Evolutionary conservation across 2,113 vertebrate species (phyloP), one percentile per base, ranked within the genome.

Genomic region (Microcebus tavaratra): DNA sequence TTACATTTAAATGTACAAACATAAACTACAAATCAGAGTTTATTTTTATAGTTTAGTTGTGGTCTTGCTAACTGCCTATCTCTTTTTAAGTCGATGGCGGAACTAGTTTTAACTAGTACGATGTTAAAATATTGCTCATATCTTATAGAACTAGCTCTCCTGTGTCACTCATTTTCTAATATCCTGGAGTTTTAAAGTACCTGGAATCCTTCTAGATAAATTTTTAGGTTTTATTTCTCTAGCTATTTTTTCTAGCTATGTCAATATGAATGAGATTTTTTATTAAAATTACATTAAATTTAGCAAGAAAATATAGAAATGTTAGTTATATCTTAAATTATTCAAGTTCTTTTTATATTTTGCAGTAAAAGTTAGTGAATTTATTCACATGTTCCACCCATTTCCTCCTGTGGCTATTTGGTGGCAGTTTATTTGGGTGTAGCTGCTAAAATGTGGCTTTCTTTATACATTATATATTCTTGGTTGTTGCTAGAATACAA

Each of bases 341-440:
- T 83, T 94, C 63, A 88, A 84, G 7, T 92, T 92, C 6, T 80
- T 92, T 91, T 90, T 90, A 88, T 48, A 39, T 68, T 73, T 92
- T 82, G 1, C 20, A 39, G 12, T 84, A 94, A 59, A 96, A 2
- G 1, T 59, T 67, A 83, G 3, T 90, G 18, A 68, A 93, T 96
- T 92, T 90, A 92, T 87, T 92, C 48, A 76, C 21, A 13, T 73
- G 7, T 48, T n/a, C 15, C 48, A 93, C 34, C 21, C 3, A 73
- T 82, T 90, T 94, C 21, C n/a, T 95, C 83, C 53, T 78, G 79
- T 61, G 39, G 23, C 48, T 87, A 82, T 50, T 92, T 79, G 34
- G 18, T 75, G 20, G 15, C 39, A 94, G 27, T 96, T 92, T 87
- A 79, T 91, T 94, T 70, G 14, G 6, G 10, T 13, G 14, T 29